Conservation (phyloP, 2,113 vertebrate species). For the Paramisgurnus dabryanus region DNA sequence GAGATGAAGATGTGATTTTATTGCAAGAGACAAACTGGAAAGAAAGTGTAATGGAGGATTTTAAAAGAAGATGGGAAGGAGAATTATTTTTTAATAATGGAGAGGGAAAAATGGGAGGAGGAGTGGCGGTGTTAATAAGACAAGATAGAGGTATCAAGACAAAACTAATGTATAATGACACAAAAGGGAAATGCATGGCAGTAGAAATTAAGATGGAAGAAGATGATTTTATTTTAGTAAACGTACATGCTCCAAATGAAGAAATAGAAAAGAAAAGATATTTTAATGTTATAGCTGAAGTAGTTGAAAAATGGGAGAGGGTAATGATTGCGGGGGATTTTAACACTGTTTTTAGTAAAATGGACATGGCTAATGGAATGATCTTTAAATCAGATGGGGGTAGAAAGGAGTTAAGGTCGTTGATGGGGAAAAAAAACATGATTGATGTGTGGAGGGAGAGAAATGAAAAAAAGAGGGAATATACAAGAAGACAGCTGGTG, state of each 20-base stretch:
- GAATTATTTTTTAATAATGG: neutral
- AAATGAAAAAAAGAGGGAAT: too few relatives aligned
- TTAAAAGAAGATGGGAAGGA: neutral
- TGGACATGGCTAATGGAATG: too few relatives aligned
- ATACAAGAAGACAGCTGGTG: neutral
- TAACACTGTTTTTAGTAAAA: too few relatives aligned
- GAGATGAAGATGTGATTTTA: neutral
- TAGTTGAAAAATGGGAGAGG: neutral
- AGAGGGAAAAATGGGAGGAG: neutral
- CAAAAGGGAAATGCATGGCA: neutral
- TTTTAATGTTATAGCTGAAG: neutral
- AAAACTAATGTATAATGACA: neutral
- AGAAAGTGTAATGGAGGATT: neutral
- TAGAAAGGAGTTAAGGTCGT: too few relatives aligned
- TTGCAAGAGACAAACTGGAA: constrained; percentile 19
- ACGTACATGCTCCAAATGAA: neutral
- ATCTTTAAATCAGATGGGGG: too few relatives aligned
- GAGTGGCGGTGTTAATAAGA: neutral
- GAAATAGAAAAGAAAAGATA: neutral
- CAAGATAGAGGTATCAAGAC: neutral
- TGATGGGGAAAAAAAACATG: neutral
- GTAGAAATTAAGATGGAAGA: constrained; percentile 3
- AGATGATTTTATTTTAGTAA: neutral
- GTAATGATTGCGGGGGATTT: neutral
- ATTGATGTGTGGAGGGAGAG: too few relatives aligned